Conservation (phyloP, 2,113 vertebrate genomes). For the Lipotes vexillifer region DNA sequence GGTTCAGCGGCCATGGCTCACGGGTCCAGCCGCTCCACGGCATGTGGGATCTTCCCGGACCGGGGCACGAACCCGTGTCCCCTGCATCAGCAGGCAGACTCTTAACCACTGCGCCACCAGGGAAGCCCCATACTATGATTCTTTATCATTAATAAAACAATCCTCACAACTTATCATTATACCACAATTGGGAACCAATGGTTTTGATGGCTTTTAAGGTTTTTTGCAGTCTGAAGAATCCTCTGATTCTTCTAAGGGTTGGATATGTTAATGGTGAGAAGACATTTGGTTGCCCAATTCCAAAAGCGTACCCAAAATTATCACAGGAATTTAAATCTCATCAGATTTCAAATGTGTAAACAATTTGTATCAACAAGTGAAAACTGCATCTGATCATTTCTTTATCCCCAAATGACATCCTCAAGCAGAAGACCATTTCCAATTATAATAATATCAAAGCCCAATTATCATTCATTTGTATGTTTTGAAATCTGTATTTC, state of each 20-base stretch:
- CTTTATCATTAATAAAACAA: background rate
- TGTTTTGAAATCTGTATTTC: constrained; percentile 38
- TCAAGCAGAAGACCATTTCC: constrained; percentile 12
- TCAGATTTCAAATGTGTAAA: constrained; percentile 12
- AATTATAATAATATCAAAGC: background rate
- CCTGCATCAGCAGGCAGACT: too few relatives aligned
- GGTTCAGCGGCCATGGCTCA: too few relatives aligned
- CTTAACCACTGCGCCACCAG: too few relatives aligned
- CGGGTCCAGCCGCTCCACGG: too few relatives aligned
- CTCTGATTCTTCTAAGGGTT: background rate
- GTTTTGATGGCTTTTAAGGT: background rate
- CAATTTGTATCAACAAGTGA: background rate
- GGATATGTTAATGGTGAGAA: background rate
- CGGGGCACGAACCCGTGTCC: too few relatives aligned
- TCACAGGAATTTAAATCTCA: constrained; percentile 5
- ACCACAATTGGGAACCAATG: background rate
- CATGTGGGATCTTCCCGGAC: too few relatives aligned
- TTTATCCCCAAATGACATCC: background rate
- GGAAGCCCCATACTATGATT: background rate
- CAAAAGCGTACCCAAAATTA: background rate
- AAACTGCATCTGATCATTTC: constrained; percentile 7
- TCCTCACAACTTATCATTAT: background rate
- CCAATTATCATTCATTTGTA: background rate
- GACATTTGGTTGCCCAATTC: background rate
- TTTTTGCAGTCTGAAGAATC: background rate